Evolutionary conservation across 2,888 invertebrate species (phyloP).

Genomic region (Machimus rusticus): DNA sequence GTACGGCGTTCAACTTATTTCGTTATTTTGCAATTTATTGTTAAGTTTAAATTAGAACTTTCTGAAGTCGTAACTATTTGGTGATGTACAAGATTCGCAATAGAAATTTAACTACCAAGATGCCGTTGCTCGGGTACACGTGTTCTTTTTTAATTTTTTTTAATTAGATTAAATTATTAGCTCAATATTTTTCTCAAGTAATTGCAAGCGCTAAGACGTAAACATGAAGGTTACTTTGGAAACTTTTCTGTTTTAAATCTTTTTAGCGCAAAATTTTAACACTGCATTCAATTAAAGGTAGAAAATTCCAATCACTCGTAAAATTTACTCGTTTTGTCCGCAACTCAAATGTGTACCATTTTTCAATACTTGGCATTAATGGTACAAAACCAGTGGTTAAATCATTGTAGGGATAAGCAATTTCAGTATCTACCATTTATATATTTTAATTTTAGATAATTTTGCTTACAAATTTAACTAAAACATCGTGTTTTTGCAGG

Average conservation of each 20-base stretch:
- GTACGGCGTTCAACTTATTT: slow-evolving; percentile 29
- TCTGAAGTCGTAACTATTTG: neutral
- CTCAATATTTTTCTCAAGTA: neutral
- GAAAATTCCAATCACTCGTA: neutral
- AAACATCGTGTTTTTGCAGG: neutral
- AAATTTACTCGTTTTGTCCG: neutral
- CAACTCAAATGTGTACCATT: neutral
- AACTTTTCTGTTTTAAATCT: neutral
- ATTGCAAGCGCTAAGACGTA: neutral
- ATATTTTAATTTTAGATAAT: neutral
- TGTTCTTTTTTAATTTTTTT: neutral
- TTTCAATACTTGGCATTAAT: neutral
- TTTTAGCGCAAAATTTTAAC: neutral
- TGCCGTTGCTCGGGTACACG: neutral
- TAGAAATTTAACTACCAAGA: neutral
- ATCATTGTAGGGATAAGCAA: neutral
- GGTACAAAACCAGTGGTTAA: neutral
- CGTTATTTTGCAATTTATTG: slow-evolving; percentile 34
- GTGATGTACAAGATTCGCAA: slow-evolving; percentile 8
- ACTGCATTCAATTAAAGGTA: neutral
- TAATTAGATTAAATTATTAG: neutral
- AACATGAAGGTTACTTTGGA: neutral
- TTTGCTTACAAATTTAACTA: neutral
- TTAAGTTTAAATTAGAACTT: slow-evolving; percentile 16
- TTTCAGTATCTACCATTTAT: neutral